phyloP scores from a whole-genome alignment of 2,888 invertebrate species.

The Tiliacea citrago region DNA sequence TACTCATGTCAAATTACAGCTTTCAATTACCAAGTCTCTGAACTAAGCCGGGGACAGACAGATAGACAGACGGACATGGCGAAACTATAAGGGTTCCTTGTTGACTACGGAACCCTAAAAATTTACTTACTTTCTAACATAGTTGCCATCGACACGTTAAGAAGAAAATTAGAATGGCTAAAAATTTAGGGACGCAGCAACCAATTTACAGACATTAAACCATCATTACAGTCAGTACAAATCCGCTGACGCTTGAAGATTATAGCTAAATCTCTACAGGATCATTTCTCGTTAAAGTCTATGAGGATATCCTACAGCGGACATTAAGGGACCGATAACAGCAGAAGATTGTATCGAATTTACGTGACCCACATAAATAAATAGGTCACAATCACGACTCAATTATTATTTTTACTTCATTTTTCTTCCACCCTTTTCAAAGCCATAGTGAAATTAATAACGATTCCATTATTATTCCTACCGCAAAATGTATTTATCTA shows the following conservation, averaged over 20 bases:
- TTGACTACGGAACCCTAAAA: too few species aligned
- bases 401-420: conserved; percentile 41
- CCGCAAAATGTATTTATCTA: conserved; percentile 73
- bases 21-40: too few species aligned
- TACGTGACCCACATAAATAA: conserved; percentile 54
- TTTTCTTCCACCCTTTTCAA: conserved; percentile 46
- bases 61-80: too few species aligned
- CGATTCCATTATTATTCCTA: conserved; percentile 70
- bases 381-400: conserved; percentile 46
- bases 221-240: conserved; percentile 1
- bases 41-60: too few species aligned
- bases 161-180: neutral
- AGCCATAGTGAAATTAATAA: conserved; percentile 69
- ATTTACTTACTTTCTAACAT: neutral
- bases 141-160: neutral
- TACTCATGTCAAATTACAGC: too few species aligned
- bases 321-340: conserved; percentile 38
- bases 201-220: neutral
- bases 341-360: conserved; percentile 43
- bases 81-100: too few species aligned
- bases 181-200: neutral
- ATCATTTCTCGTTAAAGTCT: conserved; percentile 27
- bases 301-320: conserved; percentile 28
- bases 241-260: conserved; percentile 12
- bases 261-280: conserved; percentile 10